Conservation (phyloP, 2,888 invertebrate genomes). For the Masnerella sp. region DNA sequence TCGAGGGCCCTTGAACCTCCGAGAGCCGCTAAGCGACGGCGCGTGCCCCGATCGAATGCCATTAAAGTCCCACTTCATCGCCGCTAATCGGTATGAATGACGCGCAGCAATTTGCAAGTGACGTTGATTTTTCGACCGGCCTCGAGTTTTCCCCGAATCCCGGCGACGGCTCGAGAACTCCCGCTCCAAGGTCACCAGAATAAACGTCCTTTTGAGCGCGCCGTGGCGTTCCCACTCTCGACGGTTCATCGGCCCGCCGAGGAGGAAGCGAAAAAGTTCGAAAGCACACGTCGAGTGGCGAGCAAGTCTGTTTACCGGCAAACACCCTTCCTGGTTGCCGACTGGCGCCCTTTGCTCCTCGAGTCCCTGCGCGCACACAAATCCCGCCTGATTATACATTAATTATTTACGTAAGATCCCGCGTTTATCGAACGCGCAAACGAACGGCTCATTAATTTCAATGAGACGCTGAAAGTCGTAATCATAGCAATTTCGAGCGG, state of each 20-base stretch:
- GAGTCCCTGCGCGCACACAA: constrained; percentile 66
- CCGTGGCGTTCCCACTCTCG: constrained; percentile 15
- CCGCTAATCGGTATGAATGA: constrained; percentile 39
- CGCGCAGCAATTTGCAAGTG: constrained; percentile 25
- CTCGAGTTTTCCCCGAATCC: neutral
- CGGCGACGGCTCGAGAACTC: constrained; percentile 8
- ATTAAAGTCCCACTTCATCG: constrained; percentile 53
- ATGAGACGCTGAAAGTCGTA: constrained; percentile 65
- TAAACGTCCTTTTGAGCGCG: constrained; percentile 19
- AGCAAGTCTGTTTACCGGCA: constrained; percentile 72
- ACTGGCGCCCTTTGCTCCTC: constrained; percentile 69
- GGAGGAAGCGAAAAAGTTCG: constrained; percentile 63
- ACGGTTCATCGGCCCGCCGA: constrained; percentile 29
- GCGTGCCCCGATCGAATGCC: constrained; percentile 70
- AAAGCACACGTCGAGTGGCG: constrained; percentile 68
- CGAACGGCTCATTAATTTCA: constrained; percentile 68
- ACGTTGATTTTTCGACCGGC: constrained; percentile 17
- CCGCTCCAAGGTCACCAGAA: constrained; percentile 28
- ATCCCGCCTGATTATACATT: constrained; percentile 74
- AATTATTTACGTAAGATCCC: constrained; percentile 74
- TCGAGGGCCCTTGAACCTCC: constrained; percentile 66
- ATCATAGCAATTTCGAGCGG: constrained; percentile 33
- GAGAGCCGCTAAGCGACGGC: constrained; percentile 62
- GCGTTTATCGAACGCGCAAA: constrained; percentile 62
- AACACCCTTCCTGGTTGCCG: constrained; percentile 72